Evolutionary conservation across 2,888 invertebrate species (phyloP).

Genomic region (Rhagonycha fulva): DNA sequence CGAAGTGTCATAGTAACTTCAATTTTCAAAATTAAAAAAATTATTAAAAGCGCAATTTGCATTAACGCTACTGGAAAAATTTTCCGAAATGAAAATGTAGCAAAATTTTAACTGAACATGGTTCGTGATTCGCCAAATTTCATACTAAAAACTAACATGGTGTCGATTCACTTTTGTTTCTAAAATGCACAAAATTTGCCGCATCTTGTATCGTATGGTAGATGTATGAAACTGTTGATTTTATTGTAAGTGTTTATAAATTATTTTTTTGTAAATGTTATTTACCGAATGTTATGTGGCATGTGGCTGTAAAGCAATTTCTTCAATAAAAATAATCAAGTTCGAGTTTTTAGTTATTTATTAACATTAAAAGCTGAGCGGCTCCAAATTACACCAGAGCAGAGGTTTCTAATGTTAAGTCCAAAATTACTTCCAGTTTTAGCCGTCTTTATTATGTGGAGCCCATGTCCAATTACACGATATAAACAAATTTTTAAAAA

Average conservation of each 20-base stretch:
- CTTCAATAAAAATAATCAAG: background rate
- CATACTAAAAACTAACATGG: background rate
- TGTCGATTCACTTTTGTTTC: background rate
- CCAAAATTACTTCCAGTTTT: too few relatives aligned
- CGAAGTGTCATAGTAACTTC: constrained; percentile 11
- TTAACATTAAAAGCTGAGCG: too few relatives aligned
- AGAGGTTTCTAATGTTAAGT: too few relatives aligned
- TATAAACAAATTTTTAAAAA: too few relatives aligned
- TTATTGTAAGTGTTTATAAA: background rate
- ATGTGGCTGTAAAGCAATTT: background rate
- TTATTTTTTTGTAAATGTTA: background rate
- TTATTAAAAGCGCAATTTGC: background rate
- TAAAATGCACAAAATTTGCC: background rate
- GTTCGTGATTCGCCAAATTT: background rate
- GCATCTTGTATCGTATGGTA: background rate
- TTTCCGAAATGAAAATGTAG: background rate
- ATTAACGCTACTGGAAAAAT: background rate
- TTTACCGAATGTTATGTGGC: background rate
- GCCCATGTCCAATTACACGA: too few relatives aligned
- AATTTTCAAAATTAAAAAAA: background rate
- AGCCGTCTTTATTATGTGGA: too few relatives aligned
- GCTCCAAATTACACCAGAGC: too few relatives aligned
- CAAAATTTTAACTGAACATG: background rate
- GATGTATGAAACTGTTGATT: background rate
- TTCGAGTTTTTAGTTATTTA: background rate